phyloP scores from a whole-genome alignment of 2,797 vertebrate species.

The Coregonus ussuriensis region DNA sequence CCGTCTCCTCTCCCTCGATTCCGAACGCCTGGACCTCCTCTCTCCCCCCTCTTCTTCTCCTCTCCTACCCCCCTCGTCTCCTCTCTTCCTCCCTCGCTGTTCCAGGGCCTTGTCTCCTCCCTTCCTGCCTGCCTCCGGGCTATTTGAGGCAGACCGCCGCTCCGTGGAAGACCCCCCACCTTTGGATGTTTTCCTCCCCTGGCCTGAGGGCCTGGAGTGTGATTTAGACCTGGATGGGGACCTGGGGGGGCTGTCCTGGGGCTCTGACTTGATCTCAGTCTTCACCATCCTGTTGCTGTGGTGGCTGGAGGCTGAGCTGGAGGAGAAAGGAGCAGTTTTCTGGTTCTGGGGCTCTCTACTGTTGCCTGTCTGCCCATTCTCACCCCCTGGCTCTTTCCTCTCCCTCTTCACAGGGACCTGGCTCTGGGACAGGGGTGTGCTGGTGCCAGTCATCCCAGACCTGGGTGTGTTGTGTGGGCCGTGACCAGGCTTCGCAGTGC shows the following conservation, averaged over 20 bases:
- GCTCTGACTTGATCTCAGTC: conserved; percentile 55
- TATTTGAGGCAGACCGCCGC: conserved; percentile 69
- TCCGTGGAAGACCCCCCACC: conserved; percentile 57
- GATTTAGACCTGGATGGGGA: conserved; percentile 65
- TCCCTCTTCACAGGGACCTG: conserved; percentile 37
- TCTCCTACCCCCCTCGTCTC: conserved; percentile 5
- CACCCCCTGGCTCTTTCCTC: conserved; percentile 21
- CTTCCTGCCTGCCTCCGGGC: conserved; percentile 68
- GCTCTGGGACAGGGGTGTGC: conserved; percentile 19
- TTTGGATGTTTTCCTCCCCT: conserved; percentile 58
- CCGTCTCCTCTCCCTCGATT: conserved; percentile 57
- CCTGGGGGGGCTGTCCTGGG: conserved; percentile 49
- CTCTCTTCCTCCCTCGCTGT: conserved; percentile 35
- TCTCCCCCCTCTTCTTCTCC: conserved; percentile 51
- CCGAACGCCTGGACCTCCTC: conserved; percentile 52
- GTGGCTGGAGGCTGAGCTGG: conserved; percentile 68
- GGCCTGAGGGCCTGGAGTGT: conserved; percentile 53
- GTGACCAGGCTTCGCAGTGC: conserved; percentile 16
- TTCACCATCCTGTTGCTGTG: conserved; percentile 66
- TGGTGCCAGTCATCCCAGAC: conserved; percentile 19
- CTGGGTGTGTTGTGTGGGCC: conserved; percentile 15
- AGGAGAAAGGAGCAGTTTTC: conserved; percentile 58
- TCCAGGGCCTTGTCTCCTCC: conserved; percentile 40
- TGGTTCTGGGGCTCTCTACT: neutral
- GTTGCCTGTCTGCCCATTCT: neutral